Conservation (phyloP, 1,140 invertebrate species). For the Zaprionus davidi region DNA sequence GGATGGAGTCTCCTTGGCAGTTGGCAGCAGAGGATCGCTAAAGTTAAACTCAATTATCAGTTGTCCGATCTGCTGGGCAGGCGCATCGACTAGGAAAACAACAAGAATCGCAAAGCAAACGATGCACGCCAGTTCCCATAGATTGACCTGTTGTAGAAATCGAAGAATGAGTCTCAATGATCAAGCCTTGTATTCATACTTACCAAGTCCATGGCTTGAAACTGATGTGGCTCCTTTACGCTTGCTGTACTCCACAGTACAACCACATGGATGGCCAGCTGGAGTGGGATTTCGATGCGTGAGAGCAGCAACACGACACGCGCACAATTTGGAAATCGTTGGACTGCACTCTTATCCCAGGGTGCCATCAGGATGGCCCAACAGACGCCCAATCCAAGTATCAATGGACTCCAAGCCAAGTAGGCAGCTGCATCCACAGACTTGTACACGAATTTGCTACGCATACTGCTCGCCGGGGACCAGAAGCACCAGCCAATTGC, state of each 20-base stretch:
- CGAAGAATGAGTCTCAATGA: not conserved
- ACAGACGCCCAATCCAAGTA: conserved; percentile 86
- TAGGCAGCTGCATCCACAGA: conserved; percentile 87
- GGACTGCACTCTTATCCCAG: conserved; percentile 20
- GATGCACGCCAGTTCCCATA: conserved; percentile 51
- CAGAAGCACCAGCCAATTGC: conserved; percentile 86
- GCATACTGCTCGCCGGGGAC: conserved; percentile 86
- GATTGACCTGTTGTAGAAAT: conserved; percentile 42
- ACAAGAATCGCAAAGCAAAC: conserved; percentile 77
- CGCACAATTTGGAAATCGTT: conserved; percentile 40
- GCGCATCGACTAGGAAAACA: conserved; percentile 86
- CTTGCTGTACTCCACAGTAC: conserved; percentile 64
- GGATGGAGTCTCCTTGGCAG: not conserved
- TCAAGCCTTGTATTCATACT: not conserved
- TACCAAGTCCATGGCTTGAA: conserved; percentile 63
- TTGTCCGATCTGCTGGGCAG: conserved; percentile 85
- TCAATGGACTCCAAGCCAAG: conserved; percentile 87
- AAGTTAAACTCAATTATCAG: conserved; percentile 71
- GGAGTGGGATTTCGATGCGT: conserved; percentile 61
- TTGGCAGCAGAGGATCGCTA: conserved; percentile 38
- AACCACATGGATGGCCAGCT: conserved; percentile 59
- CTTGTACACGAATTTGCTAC: conserved; percentile 87
- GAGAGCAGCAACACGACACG: conserved; percentile 57
- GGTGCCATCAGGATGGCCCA: conserved; percentile 85
- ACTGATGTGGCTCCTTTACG: conserved; percentile 57